Evolutionary conservation across 1,140 invertebrate genomes (phyloP), one percentile per base, ranked within the genome.

Genomic region (Drosophila lacertosa): DNA sequence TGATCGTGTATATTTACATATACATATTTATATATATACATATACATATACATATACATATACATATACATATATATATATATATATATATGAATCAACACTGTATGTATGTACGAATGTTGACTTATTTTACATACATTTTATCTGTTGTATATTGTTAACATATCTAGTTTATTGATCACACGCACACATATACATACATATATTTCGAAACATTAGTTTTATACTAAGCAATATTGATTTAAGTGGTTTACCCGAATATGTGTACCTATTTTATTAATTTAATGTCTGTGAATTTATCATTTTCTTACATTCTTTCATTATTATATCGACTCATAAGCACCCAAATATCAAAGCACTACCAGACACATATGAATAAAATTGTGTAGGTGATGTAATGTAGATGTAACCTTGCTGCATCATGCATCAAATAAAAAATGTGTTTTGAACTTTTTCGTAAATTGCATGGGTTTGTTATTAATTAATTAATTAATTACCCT

Each of bases 181-280:
- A 29, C 26, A 29, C 26, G 26, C 26, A 29, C 26, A 29, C 26
- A 29, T 29, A 29, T 29, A 29, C 26, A 29, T 29, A 29, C 26
- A 29, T 4, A 29, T 29, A 29, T 29, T 22, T 22, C 20, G n/a
- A n/a, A n/a, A n/a, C n/a, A 44, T 44, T n/a, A n/a, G n/a, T n/a
- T 47, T 45, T 45, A 45, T 35, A 13, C 5, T n/a, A 35, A 47
- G 44, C 22, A 20, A 35, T 35, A 35, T 35, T 35, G 11, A 11
- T 29, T 5, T 29, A 29, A 7, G 9, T 7, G 13, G n/a, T 35
- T 13, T 4, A 35, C 11, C n/a, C 33, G 1, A 13, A 35, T 35
- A 35, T 35, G n/a, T 11, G 13, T 35, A 35, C n/a, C 33, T 35
- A 13, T 35, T 35, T 5, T 35, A 35, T 13, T 35, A 13, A 35